Conservation (phyloP, 2,113 vertebrate species). For the Neogale vison region DNA sequence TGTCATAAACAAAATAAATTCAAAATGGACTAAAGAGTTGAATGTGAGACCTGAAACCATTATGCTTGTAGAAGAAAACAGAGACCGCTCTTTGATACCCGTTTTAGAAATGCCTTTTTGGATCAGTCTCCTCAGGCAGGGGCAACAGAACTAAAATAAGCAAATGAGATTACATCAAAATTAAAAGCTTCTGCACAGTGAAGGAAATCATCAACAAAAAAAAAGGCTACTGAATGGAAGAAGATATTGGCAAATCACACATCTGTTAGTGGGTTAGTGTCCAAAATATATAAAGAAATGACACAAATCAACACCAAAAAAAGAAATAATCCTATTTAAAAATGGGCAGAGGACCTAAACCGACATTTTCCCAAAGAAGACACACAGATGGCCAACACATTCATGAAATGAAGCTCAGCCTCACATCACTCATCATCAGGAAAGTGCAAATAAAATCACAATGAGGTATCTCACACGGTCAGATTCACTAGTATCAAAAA, state of each 20-base stretch:
- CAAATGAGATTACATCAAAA: neutral
- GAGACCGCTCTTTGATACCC: neutral
- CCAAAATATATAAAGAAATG: too few species aligned
- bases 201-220: neutral
- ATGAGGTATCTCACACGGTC: too few species aligned
- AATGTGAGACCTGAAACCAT: neutral
- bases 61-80: neutral
- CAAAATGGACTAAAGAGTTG: neutral
- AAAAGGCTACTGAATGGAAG: neutral
- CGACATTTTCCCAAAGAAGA: too few species aligned
- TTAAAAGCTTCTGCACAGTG: neutral
- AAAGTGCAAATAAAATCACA: too few species aligned
- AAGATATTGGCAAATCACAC: neutral
- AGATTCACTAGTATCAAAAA: too few species aligned
- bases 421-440: too few species aligned
- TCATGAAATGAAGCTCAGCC: too few species aligned
- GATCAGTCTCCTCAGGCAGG: neutral
- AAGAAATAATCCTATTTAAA: too few species aligned
- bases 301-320: too few species aligned
- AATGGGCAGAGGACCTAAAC: too few species aligned
- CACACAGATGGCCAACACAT: too few species aligned
- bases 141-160: neutral
- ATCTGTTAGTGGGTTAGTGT: neutral
- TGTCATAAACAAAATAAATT: neutral
- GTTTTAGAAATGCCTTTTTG: neutral